Percentiles rank a stretch among this genome's conserved stretches.
Evolutionary conservation across 2,797 vertebrate species (phyloP).

Genomic region (Cryptoblepharus egeriae): DNA sequence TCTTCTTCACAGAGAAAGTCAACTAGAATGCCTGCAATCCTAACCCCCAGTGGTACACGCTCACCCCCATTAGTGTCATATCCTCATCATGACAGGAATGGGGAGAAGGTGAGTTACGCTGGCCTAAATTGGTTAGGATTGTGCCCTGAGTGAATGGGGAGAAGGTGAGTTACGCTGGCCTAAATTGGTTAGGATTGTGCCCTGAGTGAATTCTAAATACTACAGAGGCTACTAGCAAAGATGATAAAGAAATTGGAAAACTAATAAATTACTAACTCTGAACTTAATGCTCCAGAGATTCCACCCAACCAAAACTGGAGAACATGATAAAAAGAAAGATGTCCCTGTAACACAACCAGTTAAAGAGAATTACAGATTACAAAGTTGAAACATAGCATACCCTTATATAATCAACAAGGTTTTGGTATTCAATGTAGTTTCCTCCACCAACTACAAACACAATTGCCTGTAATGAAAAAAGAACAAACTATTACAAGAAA

Average conservation of each 20-base stretch:
- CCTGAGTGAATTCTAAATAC: background rate
- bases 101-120: too few relatives aligned
- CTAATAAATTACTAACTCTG: background rate
- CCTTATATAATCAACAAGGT: constrained; percentile 95
- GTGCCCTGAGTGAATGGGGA: too few relatives aligned
- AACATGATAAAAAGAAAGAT: background rate
- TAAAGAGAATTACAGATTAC: constrained; percentile 18
- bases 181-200: too few relatives aligned
- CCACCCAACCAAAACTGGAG: background rate
- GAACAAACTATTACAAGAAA: background rate
- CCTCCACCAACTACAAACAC: constrained; percentile 97
- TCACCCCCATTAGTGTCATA: too few relatives aligned
- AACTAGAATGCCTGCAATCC: background rate
- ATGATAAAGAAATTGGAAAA: background rate
- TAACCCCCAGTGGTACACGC: too few relatives aligned
- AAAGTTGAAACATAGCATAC: constrained; percentile 77
- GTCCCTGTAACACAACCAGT: background rate
- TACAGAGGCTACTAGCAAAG: background rate
- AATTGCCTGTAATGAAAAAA: constrained; percentile 85
- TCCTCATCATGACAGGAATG: too few relatives aligned
- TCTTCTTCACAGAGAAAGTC: background rate
- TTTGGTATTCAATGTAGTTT: constrained; percentile 99
- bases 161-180: too few relatives aligned
- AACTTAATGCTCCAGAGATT: background rate
- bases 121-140: too few relatives aligned